phyloP scores from a whole-genome alignment of 1,140 invertebrate genomes.

The Mya arenaria region DNA sequence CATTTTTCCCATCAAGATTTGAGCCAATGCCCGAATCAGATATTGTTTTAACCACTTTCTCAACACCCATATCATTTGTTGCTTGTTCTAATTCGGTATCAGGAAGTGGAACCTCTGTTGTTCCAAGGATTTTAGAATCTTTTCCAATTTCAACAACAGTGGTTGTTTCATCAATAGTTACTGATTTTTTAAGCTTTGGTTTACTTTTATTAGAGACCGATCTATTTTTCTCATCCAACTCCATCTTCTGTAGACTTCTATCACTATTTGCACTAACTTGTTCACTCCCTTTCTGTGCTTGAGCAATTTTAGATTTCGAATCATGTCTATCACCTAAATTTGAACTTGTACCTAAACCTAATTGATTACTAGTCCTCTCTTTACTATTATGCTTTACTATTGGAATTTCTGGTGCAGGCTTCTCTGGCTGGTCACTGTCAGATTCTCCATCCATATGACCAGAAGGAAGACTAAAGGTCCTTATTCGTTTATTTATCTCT shows the following conservation, averaged over 20 bases:
- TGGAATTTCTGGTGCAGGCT: too few species aligned
- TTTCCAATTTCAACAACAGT: constrained; percentile 43
- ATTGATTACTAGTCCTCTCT: not conserved
- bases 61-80: not conserved
- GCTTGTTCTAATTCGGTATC: too few species aligned
- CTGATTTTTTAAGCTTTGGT: constrained; percentile 49
- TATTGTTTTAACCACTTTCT: not conserved
- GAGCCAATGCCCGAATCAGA: constrained; percentile 8
- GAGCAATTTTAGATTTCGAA: constrained; percentile 17
- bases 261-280: constrained; percentile 38
- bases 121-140: too few species aligned
- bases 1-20: not conserved
- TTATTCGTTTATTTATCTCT: constrained; percentile 41
- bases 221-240: constrained; percentile 40
- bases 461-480: constrained; percentile 49
- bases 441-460: too few species aligned
- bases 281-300: constrained; percentile 33
- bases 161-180: constrained; percentile 59
- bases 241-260: constrained; percentile 4
- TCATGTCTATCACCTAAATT: too few species aligned
- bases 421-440: too few species aligned
- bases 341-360: too few species aligned
- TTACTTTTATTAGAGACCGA: too few species aligned
- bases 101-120: too few species aligned
- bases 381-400: constrained; percentile 19